Evolutionary conservation across 2,113 vertebrate species (phyloP), one percentile per base, ranked within the genome.

Genomic region (Synodontis membranacea): DNA sequence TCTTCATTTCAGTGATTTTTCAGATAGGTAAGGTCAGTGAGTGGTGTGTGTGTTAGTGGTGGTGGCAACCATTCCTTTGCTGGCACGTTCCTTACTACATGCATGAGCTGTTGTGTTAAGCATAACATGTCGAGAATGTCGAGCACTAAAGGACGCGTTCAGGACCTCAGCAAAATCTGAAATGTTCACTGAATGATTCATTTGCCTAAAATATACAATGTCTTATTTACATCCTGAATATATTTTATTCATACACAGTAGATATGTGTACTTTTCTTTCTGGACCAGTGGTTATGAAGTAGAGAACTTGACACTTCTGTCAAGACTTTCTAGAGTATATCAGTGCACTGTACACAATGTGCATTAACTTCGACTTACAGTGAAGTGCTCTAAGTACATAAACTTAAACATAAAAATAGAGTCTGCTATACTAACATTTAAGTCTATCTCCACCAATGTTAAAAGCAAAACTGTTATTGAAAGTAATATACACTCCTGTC

Each of bases 391-490:
- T 60, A 28, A 28, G 58, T 28, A 28, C 15, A 60, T 60, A 28
- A 25, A 23, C 6, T 2, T 25, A 58, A 28, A 60, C 14, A 64
- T 5, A 9, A 28, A 60, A 7, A 1, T 25, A 28, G 7, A 23
- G 0, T 10, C 5, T 46, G 17, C 42, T 48, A 31, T 48, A 46
- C 17, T 28, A 14, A 78, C 15, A 78, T 78, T 34, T 34, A 52
- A 78, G n/a, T 23, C 31, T 54, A 50, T 15, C 28, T n/a, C 28
- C 2, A 34, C 12, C 25, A 5, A 50, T 64, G 37, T 76, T 62
- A 19, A 64, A 19, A 79, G n/a, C n/a, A 25, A 58, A 44, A 56
- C 66, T 64, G 21, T 68, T 37, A 84, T 79, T 82, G 76, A 39
- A 86, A 83, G 31, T 31, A n/a, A 17, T 60, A 76, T 34, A 17